Conservation (phyloP, 2,888 invertebrate genomes). For the Epinotia demarniana region DNA sequence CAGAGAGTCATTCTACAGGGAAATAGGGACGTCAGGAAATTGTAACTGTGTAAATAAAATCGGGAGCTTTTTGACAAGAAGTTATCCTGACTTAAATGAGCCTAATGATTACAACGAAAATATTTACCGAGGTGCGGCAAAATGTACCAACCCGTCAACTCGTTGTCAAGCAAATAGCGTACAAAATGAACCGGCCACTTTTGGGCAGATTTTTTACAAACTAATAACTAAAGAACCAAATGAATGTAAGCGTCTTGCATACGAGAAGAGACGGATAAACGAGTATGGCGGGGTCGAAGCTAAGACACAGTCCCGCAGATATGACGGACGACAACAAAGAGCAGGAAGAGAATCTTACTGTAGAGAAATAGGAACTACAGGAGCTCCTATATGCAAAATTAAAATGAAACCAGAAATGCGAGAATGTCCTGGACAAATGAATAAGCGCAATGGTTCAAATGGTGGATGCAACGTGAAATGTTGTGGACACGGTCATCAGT, state of each 20-base stretch:
- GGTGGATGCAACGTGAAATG: neutral
- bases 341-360: conserved; percentile 6
- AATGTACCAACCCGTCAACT: neutral
- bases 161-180: neutral
- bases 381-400: neutral
- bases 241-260: neutral
- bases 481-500: neutral
- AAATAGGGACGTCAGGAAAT: conserved; percentile 2
- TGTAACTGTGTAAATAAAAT: neutral
- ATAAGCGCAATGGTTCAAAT: conserved; percentile 1
- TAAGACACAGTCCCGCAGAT: conserved; percentile 3
- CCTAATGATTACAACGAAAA: neutral
- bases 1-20: neutral
- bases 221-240: neutral
- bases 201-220: neutral
- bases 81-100: neutral
- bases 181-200: neutral
- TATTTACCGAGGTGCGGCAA: neutral
- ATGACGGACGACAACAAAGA: conserved; percentile 6
- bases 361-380: conserved; percentile 16
- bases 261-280: neutral
- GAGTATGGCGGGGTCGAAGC: neutral
- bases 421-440: neutral
- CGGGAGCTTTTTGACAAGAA: neutral
- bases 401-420: neutral